Evolutionary conservation across 64 coral and sea anemone species (phyloP), one percentile per base, ranked within the genome.

Genomic region (Montipora cactus): DNA sequence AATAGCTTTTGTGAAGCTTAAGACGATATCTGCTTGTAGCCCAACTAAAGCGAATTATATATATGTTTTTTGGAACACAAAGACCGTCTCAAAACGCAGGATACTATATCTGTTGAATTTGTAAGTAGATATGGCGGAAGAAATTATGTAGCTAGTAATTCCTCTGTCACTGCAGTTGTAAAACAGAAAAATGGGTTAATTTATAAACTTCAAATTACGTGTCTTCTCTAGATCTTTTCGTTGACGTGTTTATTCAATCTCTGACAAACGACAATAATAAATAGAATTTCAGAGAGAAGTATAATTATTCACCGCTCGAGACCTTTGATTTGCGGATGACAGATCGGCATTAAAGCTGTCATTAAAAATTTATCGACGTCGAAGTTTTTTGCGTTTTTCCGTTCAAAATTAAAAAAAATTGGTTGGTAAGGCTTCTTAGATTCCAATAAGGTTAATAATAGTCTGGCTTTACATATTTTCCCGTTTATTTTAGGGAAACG

Each of bases 291-390:
- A 20, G 18, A 49, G 3, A 85, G 47, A 14, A 50, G 49, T 85
- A 15, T 16, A 55, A 55, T 55, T 55, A 55, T 55, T 55, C 52
- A 55, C 52, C 6, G 66, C 81, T 67, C 67, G 15, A 83, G 58
- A 62, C 21, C 2, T 25, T 67, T 50, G 44, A 50, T 82, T 45
- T 18, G 8, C 37, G 81, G 44, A 70, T 85, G 82, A 85, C 82
- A 85, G 82, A n/a, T 85, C 64, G 66, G 47, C 58, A 70, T 51
- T 67, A 83, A 71, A 85, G 45, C 66, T 49, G 53, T 85, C 62
- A 71, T 85, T 85, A 85, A 85, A 70, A 69, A 85, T 85, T 85
- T 64, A 85, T 70, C 44, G 47, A 85, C 18, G 19, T 85, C 45
- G 46, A 85, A 85, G 62, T 85, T 85, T 78, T 85, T 85, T 85